Percentiles rank a stretch among this genome's conserved stretches.
These are phyloP conservation scores for Rhinolophus sinicus DNA, from an alignment of 2,113 vertebrate species.

Conservation along the genomic window DNA sequence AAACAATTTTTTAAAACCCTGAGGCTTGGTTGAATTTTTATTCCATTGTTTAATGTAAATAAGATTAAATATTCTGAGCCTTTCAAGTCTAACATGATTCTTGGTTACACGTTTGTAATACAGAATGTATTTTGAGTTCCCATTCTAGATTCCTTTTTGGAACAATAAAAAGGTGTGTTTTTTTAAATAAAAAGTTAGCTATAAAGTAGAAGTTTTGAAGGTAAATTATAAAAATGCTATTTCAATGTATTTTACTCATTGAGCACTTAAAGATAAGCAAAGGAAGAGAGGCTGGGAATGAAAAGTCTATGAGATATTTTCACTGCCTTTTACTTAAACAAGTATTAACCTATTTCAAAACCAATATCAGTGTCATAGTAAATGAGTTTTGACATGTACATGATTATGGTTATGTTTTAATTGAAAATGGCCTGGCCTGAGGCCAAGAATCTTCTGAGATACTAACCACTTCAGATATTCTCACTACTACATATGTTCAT, in stretches of 20 bases:
- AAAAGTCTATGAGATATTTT: not conserved
- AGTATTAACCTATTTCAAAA: slow-evolving; percentile 61
- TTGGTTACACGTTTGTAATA: slow-evolving; percentile 55
- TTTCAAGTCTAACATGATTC: slow-evolving; percentile 67
- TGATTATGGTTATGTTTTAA: slow-evolving; percentile 63
- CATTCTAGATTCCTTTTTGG: slow-evolving; percentile 53
- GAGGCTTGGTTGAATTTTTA: slow-evolving; percentile 78
- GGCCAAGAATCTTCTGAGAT: slow-evolving; percentile 8
- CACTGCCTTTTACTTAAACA: slow-evolving; percentile 33
- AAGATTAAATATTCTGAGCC: slow-evolving; percentile 62
- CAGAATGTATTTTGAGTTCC: slow-evolving; percentile 68
- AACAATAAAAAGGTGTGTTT: slow-evolving; percentile 6
- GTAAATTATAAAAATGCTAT: not conserved
- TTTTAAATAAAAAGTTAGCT: slow-evolving; percentile 37
- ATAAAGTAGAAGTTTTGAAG: slow-evolving; percentile 21
- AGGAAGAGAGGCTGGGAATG: not conserved
- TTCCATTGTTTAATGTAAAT: slow-evolving; percentile 80
- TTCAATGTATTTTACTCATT: not conserved
- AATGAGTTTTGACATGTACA: slow-evolving; percentile 64
- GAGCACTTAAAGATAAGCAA: not conserved
- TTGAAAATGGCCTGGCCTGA: slow-evolving; percentile 51
- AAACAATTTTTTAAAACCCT: slow-evolving; percentile 76
- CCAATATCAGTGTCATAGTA: slow-evolving; percentile 57
- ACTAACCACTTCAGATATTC: slow-evolving; percentile 22
- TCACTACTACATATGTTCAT: not conserved